phyloP scores from a whole-genome alignment of 2,797 vertebrate genomes.

The Chelonia mydas region DNA sequence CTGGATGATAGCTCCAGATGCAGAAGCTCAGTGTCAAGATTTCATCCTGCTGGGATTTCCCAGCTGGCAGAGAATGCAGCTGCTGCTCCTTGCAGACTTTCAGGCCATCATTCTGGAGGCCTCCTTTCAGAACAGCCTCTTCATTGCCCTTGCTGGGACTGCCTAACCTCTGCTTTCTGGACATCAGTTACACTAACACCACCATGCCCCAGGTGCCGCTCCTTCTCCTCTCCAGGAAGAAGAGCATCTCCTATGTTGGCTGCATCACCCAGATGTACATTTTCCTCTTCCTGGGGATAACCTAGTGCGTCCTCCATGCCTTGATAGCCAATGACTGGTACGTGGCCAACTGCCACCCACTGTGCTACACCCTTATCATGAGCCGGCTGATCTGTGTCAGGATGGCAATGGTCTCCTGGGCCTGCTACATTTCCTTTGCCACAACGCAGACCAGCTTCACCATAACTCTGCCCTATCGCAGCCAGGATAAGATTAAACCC shows the following conservation, averaged over 20 bases:
- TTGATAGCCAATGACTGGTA: constrained; percentile 65
- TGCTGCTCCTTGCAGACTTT: not conserved
- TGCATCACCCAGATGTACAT: not conserved
- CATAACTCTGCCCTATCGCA: too few species aligned
- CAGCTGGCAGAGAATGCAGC: not conserved
- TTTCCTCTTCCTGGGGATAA: not conserved
- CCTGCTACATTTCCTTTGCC: too few species aligned
- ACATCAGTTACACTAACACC: not conserved
- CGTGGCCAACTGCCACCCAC: constrained; percentile 44
- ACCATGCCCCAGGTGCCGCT: not conserved
- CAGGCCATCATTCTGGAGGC: not conserved
- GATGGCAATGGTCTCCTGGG: too few species aligned
- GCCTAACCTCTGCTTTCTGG: not conserved
- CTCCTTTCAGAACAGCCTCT: not conserved
- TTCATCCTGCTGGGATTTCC: not conserved
- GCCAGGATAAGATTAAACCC: too few species aligned
- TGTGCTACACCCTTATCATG: constrained; percentile 17
- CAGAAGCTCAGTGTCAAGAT: not conserved
- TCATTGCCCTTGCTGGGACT: not conserved
- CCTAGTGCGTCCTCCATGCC: not conserved
- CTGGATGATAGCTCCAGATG: too few species aligned
- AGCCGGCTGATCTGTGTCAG: too few species aligned
- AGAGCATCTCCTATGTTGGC: not conserved
- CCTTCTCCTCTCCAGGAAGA: not conserved
- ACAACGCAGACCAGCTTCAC: too few species aligned